phyloP scores from a whole-genome alignment of 2,113 vertebrate species.

The Mustela nigripes region DNA sequence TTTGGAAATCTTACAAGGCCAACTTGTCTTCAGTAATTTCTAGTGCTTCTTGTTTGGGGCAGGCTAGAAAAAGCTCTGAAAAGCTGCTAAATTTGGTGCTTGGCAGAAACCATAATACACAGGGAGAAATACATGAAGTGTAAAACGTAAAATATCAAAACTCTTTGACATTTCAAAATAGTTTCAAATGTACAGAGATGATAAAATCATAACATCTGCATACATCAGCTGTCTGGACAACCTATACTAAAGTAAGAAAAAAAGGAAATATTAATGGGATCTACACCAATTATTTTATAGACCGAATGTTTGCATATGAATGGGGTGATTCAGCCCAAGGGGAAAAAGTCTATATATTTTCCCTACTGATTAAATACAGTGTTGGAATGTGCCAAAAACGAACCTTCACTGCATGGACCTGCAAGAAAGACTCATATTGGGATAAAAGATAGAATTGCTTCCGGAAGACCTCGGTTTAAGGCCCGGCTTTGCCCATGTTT shows the following conservation, averaged over 20 bases:
- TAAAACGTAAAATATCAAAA: conserved; percentile 82
- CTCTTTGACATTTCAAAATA: conserved; percentile 78
- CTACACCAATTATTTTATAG: background rate
- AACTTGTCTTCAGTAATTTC: conserved; percentile 83
- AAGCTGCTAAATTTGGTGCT: conserved; percentile 78
- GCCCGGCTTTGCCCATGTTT: background rate
- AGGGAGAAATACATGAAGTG: conserved; percentile 71
- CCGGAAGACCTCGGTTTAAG: background rate
- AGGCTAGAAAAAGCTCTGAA: conserved; percentile 80
- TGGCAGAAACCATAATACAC: conserved; percentile 75
- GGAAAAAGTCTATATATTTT: background rate
- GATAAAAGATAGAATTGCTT: conserved; percentile 25
- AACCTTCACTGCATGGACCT: background rate
- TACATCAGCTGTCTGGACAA: conserved; percentile 54
- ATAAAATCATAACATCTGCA: conserved; percentile 68
- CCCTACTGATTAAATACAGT: conserved; percentile 38
- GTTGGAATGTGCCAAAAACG: conserved; percentile 29
- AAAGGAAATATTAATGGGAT: background rate
- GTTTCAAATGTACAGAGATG: conserved; percentile 68
- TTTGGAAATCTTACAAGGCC: conserved; percentile 84
- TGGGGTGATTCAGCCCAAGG: background rate
- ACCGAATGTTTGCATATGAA: conserved; percentile 14
- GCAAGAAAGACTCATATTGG: background rate
- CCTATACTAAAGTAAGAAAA: conserved; percentile 43
- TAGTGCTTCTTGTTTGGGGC: conserved; percentile 81